Percentiles rank a stretch among this genome's conserved stretches.
Conservation (phyloP, 1,140 invertebrate species). For the Mylabris phalerata region DNA sequence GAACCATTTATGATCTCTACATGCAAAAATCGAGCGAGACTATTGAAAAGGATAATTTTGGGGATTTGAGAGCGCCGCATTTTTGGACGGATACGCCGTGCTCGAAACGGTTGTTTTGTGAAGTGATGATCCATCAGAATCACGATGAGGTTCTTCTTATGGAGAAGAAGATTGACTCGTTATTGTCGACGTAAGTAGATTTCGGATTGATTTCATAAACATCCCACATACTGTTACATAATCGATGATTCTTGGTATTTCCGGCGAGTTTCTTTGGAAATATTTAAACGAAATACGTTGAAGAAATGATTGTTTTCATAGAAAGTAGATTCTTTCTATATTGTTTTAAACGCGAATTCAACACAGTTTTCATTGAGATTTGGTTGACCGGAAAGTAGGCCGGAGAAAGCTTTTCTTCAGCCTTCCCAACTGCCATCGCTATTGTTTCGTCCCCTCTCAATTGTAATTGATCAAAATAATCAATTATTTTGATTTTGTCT, state of each 20-base stretch:
- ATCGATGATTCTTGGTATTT: background rate
- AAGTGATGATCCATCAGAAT: slow-evolving; percentile 58
- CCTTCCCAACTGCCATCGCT: too few relatives aligned
- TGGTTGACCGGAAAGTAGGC: slow-evolving; percentile 1
- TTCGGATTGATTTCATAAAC: too few relatives aligned
- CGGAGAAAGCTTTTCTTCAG: slow-evolving; percentile 8
- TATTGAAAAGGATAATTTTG: slow-evolving; percentile 44
- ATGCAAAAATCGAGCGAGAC: slow-evolving; percentile 39
- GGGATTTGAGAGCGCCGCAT: slow-evolving; percentile 49
- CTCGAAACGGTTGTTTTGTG: slow-evolving; percentile 68
- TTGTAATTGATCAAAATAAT: too few relatives aligned
- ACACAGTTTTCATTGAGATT: background rate
- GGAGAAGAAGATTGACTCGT: slow-evolving; percentile 70
- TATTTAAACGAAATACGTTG: background rate
- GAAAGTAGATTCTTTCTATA: slow-evolving; percentile 21
- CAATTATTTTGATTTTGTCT: too few relatives aligned
- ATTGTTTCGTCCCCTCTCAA: too few relatives aligned
- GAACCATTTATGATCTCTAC: slow-evolving; percentile 38
- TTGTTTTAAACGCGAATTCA: slow-evolving; percentile 2
- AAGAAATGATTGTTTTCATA: background rate
- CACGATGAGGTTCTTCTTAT: slow-evolving; percentile 59
- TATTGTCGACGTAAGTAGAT: slow-evolving; percentile 61
- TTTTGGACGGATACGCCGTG: slow-evolving; percentile 67
- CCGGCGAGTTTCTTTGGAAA: too few relatives aligned
- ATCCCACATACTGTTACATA: background rate